These are phyloP conservation scores for Darwinula stevensoni DNA, from an alignment of 2,888 invertebrate genomes.

Conservation along the genomic window DNA sequence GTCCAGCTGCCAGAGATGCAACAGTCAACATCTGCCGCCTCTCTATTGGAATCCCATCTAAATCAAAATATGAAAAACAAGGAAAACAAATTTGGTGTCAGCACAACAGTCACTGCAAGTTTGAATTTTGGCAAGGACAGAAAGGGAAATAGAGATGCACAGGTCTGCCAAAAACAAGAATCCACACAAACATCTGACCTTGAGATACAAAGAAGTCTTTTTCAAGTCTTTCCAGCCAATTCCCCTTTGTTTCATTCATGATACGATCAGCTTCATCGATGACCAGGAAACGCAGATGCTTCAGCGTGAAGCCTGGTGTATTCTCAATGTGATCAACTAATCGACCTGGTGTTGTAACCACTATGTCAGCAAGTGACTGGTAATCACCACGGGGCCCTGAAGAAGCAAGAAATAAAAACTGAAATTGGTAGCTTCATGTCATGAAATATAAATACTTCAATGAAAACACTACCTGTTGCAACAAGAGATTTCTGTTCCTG, in stretches of 20 bases:
- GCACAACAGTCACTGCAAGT: too few relatives aligned
- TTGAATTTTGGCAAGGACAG: too few relatives aligned
- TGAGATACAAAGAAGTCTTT: too few relatives aligned
- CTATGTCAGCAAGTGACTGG: conserved; percentile 16
- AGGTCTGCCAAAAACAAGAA: too few relatives aligned
- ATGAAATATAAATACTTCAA: conserved; percentile 21
- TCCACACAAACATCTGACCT: too few relatives aligned
- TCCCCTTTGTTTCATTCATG: conserved; percentile 64
- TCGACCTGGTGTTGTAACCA: conserved; percentile 23
- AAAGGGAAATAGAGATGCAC: too few relatives aligned
- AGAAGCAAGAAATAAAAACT: neutral
- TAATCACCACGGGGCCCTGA: neutral
- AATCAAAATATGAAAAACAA: too few relatives aligned
- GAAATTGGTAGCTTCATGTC: too few relatives aligned
- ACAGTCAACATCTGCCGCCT: too few relatives aligned
- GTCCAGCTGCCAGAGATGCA: too few relatives aligned
- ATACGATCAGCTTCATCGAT: conserved; percentile 94
- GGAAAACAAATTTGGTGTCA: too few relatives aligned
- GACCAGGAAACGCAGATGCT: conserved; percentile 32
- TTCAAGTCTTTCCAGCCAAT: conserved; percentile 60
- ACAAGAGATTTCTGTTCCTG: conserved; percentile 24
- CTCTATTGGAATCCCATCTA: too few relatives aligned
- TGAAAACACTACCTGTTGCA: conserved; percentile 18
- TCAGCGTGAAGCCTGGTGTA: conserved; percentile 13
- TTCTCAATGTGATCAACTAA: conserved; percentile 21